Evolutionary conservation across 2,888 invertebrate species (phyloP), one percentile per base, ranked within the genome.

Genomic region (Trissolcus brochymenae): DNA sequence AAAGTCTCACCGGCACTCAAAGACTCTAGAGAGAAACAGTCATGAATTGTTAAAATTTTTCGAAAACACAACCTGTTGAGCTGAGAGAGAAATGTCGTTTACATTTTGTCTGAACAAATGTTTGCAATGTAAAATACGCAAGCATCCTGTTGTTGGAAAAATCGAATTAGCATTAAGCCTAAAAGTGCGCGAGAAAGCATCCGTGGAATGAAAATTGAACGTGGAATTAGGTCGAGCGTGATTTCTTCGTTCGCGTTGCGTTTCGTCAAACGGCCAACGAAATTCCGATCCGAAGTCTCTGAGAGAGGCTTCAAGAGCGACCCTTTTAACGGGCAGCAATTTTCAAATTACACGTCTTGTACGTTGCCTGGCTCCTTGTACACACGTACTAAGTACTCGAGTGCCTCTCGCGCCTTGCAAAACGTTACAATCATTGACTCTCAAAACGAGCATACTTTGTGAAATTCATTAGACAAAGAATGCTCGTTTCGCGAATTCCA

Each of bases 191-290:
- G 49, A 64, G 19, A 55, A 70, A 76, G 65, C 70, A 65, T 53
- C 64, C 43, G 59, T 51, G 29, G 65, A 68, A 68, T 70, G 35
- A 70, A 76, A 70, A 65, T 70, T 50, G 57, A 35, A 35, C 65
- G 14, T 29, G 11, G 60, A 76, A 70, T 68, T 76, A 76, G 75
- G 75, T 76, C 70, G 65, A 76, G 60, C 64, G 56, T 60, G 68
- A 70, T 64, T 75, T 75, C 64, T 68, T 64, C 35, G 40, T 41
- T 59, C 49, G 43, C 19, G 55, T 56, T 50, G 61, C 72, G 57
- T 68, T 68, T 68, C 75, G 74, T 67, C 74, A 67, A 74, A 74
- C 74, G 62, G 57, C 41, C 62, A 46, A 53, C 74, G 21, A 74
- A 74, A 67, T 74, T 67, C 62, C 67, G 61, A 74, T 67, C 67